Percentiles rank a stretch among this genome's conserved stretches.
Evolutionary conservation across 2,113 vertebrate species (phyloP).

Genomic region (Bufo gargarizans): DNA sequence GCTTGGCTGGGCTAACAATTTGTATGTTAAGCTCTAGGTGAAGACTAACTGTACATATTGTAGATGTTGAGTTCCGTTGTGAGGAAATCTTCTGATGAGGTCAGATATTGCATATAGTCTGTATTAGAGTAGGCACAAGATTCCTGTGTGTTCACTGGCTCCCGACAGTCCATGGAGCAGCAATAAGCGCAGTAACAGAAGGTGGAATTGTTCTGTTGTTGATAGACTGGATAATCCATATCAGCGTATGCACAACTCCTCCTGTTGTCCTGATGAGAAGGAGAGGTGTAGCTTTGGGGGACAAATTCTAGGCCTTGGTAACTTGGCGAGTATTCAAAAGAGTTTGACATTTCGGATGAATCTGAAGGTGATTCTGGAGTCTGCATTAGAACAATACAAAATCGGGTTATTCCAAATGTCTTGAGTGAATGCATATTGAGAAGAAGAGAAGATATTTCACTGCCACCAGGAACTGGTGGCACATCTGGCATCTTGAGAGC

Average conservation of each 20-base stretch:
- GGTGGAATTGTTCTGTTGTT: constrained; percentile 67
- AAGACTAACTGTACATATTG: constrained; percentile 81
- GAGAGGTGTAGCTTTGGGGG: constrained; percentile 75
- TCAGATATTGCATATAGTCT: constrained; percentile 74
- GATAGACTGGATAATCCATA: constrained; percentile 55
- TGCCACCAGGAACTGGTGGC: no score
- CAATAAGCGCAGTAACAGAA: constrained; percentile 75
- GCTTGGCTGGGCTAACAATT: neutral
- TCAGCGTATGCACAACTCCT: constrained; percentile 62
- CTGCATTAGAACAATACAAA: constrained; percentile 65
- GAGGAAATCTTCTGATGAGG: constrained; percentile 72
- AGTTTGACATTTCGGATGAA: constrained; percentile 74
- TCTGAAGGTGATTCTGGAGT: constrained; percentile 74
- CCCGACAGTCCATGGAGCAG: constrained; percentile 65
- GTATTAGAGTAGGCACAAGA: constrained; percentile 67
- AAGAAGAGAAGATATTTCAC: neutral
- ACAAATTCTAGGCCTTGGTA: constrained; percentile 74
- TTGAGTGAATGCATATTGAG: neutral
- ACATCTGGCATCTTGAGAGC: neutral
- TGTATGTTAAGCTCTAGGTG: neutral
- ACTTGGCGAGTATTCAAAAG: constrained; percentile 79
- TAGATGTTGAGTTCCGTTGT: constrained; percentile 76
- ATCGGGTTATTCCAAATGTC: neutral
- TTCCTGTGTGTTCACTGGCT: constrained; percentile 63
- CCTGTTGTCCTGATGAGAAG: constrained; percentile 75